Evolutionary conservation across 2,113 vertebrate genomes (phyloP), one percentile per base, ranked within the genome.

Genomic region (Andinoacara biseriatus): DNA sequence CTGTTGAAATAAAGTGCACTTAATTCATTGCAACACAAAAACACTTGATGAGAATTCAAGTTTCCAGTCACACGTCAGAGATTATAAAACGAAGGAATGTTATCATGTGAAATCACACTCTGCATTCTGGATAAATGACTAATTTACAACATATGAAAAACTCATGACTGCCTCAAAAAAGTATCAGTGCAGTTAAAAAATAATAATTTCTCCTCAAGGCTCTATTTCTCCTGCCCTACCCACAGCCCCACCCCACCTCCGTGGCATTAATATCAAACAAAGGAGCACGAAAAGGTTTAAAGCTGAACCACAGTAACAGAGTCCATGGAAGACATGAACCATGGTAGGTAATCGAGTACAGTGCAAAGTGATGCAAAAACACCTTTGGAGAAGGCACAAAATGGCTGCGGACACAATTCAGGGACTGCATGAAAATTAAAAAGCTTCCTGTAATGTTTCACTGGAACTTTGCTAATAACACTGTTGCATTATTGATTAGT

Each of bases 1-100:
- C 15, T 58, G 60, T 26, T 0, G 17, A 54, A 65, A 79, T 84
- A 83, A 92, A 91, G 86, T 89, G 86, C 81, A 78, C 65, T 87
- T 90, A 65, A 74, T 74, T 61, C 38, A 29, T 58, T 62, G 26
- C 56, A 77, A 80, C 52, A 86, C 59, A 52, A 81, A 81, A 40
- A 14, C 49, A 3, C 35, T 33, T 78, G 2, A 11, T 58, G 26
- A 3, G 43, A 56, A 5, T 67, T 49, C 31, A 63, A 40, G n/a
- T 38, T 81, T 67, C 74, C 49, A 46, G 46, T 76, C 13, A 54
- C 20, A 24, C 17, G 59, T 40, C 52, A 83, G 43, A 52, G 20
- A 54, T 78, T 52, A 35, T 9, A 61, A 38, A 31, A 24, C 11
- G 10, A 1, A 57, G 7, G 22, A 52, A 0, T 26, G 5, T 52